Percentiles rank a stretch among this genome's conserved stretches.
phyloP scores from a whole-genome alignment of 2,797 vertebrate species.

The Tarsius wallacei region DNA sequence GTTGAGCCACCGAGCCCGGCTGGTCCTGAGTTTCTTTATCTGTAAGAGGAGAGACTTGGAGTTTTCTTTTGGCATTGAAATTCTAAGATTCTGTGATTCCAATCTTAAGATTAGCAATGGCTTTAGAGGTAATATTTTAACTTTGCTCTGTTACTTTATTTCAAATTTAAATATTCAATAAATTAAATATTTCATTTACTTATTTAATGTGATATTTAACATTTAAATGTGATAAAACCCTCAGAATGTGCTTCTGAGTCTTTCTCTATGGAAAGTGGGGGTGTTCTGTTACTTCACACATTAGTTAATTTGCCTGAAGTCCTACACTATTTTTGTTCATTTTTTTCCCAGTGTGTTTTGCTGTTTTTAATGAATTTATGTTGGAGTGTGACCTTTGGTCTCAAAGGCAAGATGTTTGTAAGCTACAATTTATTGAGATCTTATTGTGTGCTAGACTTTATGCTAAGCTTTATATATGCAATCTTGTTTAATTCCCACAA shows the following conservation, averaged over 20 bases:
- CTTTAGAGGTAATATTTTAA: neutral
- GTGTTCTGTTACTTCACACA: neutral
- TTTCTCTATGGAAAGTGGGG: neutral
- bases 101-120: neutral
- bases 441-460: neutral
- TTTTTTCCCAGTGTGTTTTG: slow-evolving; percentile 8
- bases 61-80: neutral
- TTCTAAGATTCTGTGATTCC: slow-evolving; percentile 7
- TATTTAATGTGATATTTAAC: too few species aligned
- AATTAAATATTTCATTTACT: too few species aligned
- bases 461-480: neutral
- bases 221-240: neutral
- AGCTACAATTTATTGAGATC: neutral
- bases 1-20: too few species aligned
- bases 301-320: neutral
- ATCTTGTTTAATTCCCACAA: slow-evolving; percentile 4
- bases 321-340: neutral
- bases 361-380: slow-evolving; percentile 8
- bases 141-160: neutral
- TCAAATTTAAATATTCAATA: too few species aligned
- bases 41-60: neutral
- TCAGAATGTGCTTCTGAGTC: neutral
- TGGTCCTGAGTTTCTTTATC: slow-evolving; percentile 33
- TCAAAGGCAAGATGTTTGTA: slow-evolving; percentile 47
- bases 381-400: neutral